Percentiles rank a stretch among this genome's conserved stretches.
phyloP scores from a whole-genome alignment of 2,888 invertebrate species.

The Drosophila engyochracea region DNA sequence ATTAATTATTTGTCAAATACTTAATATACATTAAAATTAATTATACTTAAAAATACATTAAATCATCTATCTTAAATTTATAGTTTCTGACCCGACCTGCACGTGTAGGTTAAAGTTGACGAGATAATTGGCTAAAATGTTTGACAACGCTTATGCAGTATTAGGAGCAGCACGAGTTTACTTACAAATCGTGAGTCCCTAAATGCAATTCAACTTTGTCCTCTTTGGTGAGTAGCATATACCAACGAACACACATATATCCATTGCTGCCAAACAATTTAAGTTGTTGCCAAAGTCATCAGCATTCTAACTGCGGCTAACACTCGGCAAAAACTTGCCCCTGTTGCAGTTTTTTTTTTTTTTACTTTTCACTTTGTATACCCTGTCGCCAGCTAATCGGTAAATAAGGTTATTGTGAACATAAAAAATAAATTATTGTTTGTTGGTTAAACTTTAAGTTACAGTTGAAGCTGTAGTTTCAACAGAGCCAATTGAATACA shows the following conservation, averaged over 20 bases:
- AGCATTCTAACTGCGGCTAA: constrained; percentile 65
- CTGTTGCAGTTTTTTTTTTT: constrained; percentile 54
- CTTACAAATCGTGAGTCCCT: constrained; percentile 56
- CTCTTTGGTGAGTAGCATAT: constrained; percentile 15
- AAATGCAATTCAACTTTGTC: constrained; percentile 72
- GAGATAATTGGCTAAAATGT: constrained; percentile 44
- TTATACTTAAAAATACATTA: too few species aligned
- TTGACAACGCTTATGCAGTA: constrained; percentile 30
- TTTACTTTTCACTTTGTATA: constrained; percentile 1
- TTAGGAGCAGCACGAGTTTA: constrained; percentile 38
- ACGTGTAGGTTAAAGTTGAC: constrained; percentile 19
- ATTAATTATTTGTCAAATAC: constrained; percentile 16
- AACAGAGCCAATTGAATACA: neutral
- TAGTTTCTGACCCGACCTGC: neutral
- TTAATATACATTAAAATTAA: too few species aligned
- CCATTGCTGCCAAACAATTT: constrained; percentile 75
- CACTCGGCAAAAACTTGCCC: constrained; percentile 58
- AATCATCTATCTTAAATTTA: too few species aligned
- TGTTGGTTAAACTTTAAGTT: neutral
- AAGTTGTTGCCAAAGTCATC: constrained; percentile 81
- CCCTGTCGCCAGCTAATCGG: neutral
- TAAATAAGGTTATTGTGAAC: neutral
- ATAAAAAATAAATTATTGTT: neutral
- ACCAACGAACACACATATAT: constrained; percentile 21
- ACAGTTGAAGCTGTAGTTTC: neutral